Base-by-base conservation (phyloP, 2,888 invertebrate genomes). In the Oscheius sp. region DNA sequence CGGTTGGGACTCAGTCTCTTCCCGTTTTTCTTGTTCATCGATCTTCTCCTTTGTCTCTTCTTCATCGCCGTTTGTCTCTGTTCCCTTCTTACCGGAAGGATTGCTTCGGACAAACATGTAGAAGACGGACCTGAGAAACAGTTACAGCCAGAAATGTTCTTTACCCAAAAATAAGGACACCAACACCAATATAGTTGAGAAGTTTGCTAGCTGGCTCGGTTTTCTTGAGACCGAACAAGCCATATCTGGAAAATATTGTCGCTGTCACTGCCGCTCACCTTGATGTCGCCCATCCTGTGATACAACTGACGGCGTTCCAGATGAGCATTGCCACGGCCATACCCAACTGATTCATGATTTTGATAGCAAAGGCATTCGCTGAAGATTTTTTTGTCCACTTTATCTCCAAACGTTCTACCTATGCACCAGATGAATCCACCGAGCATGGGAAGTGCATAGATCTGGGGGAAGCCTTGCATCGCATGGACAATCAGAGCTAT, bases 301-400 rank as follows among this genome's bases (percentile, higher is more conserved):
- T 77, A 62, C 91, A 86, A 75, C 37, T 89, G 87, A 53, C 53
- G 29, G 63, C 48, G 48, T 88, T 90, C 91, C 91, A 91, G 50
- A 91, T 87, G 55, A 91, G 87, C 37, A 91, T 76, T 4, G 91
- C 91, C 42, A 91, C 83, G 2, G 80, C 85, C 82, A 91, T 85
- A 32, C 91, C 91, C 57, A 91, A 89, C 5, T 89, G 88, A 82
- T 90, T 90, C 76, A 91, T 89, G 72, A 91, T 90, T 1, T 90
- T 89, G 10, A 91, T 89, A 1, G 90, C 90, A 81, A 88, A 89
- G 29, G 90, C 80, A 82, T 91, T 91, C n/a, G 90, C 90, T 89
- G 83, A 32, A 85, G 85, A 59, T 51, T 21, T 73, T 37, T 2
- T 57, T 3, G 21, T 11, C n/a, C 65, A 42, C 13, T 10, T 13